Evolutionary conservation across 2,888 invertebrate genomes (phyloP).

Genomic region (Monoplex corrugatus): DNA sequence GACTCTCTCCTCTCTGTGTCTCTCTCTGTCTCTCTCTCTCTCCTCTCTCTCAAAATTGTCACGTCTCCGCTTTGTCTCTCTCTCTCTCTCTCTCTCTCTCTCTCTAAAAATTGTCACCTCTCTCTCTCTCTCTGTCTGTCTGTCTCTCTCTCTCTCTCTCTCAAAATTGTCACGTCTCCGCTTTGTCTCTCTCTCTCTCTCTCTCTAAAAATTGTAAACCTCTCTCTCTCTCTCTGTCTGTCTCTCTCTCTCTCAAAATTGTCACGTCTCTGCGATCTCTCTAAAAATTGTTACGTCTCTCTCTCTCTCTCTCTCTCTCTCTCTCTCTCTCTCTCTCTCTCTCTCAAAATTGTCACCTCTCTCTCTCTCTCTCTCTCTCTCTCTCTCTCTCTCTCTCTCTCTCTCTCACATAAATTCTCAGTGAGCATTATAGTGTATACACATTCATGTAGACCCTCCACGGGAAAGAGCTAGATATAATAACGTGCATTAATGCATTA

Average conservation of each 20-base stretch:
- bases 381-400: background rate
- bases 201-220: background rate
- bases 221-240: background rate
- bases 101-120: too few species aligned
- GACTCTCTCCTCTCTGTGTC: background rate
- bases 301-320: background rate
- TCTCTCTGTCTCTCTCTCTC: background rate
- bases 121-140: background rate
- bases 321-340: conserved; percentile 13
- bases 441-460: too few species aligned
- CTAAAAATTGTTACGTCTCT: too few species aligned
- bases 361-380: background rate
- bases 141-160: background rate
- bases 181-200: conserved; percentile 7
- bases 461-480: background rate
- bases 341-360: background rate
- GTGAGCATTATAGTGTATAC: background rate
- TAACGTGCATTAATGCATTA: background rate
- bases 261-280: too few species aligned
- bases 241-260: background rate
- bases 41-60: background rate
- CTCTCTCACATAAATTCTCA: too few species aligned
- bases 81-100: background rate
- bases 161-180: background rate
- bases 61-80: too few species aligned